A percentile compares a stretch with the other conserved stretches of the same genome.
Conservation (phyloP, 2,888 invertebrate species). For the Hymenopus coronatus region DNA sequence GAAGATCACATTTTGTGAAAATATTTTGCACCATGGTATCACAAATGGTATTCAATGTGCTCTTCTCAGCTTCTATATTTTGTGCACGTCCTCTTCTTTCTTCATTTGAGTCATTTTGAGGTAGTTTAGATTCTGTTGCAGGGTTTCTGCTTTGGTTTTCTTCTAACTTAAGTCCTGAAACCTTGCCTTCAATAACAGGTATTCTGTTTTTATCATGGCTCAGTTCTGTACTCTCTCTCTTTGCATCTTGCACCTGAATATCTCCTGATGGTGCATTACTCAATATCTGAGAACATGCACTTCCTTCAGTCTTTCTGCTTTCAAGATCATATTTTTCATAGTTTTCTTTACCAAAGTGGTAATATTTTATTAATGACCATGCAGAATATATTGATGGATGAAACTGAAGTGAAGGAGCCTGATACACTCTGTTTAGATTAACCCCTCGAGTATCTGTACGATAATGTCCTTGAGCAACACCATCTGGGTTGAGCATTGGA, state of each 20-base stretch:
- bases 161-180: constrained; percentile 45
- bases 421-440: constrained; percentile 83
- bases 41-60: not conserved
- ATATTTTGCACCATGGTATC: not conserved
- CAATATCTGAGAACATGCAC: not conserved
- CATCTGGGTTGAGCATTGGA: constrained; percentile 89
- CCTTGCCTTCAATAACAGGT: constrained; percentile 36
- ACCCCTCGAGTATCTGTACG: constrained; percentile 83
- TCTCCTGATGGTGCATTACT: not conserved
- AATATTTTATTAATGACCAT: constrained; percentile 62
- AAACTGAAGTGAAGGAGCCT: constrained; percentile 67
- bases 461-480: constrained; percentile 82
- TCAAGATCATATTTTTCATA: not conserved
- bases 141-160: not conserved
- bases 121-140: not conserved
- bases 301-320: not conserved
- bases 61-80: not conserved
- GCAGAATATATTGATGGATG: constrained; percentile 88
- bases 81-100: not conserved
- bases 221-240: not conserved
- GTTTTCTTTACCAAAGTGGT: constrained; percentile 57
- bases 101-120: not conserved
- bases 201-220: not conserved
- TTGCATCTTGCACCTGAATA: not conserved
- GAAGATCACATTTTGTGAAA: not conserved